Base-by-base conservation (phyloP, 2,797 vertebrate genomes). In the Poecilia velifera region DNA sequence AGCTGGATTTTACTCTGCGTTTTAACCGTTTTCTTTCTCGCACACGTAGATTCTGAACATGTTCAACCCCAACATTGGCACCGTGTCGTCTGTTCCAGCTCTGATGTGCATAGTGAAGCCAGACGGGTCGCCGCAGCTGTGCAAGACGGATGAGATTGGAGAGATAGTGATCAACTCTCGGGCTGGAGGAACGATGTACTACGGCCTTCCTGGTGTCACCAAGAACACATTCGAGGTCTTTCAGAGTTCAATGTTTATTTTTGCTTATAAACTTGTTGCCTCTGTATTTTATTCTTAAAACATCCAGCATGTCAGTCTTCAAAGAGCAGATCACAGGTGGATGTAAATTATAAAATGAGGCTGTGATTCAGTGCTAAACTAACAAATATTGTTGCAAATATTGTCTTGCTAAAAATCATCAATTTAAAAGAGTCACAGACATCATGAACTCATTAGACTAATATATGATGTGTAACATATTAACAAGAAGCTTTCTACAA, bases 101-200 rank as follows among this genome's bases (percentile, higher is more conserved):
- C 95, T 98, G 85, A 98, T 99, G 97, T 99, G 98, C 79, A 98
- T 98, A 2, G 97, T 99, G 83, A 99, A 97, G 74, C 97, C 97
- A 0, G 98, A 99, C 0, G 98, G 97, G 4, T 87, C 96, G 0
- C 97, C 98, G 22, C 98, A 98, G 89, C 96, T 99, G 86, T 99
- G 98, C 88, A 99, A 97, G 93, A 98, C 97, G 0, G 98, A 99
- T 6, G 98, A 99, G 93, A 99, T 99, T 9, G 98, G 98, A 34
- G 98, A 99, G 78, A 99, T 99, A 82, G 97, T 97, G 74, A 96
- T 99, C 71, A 98, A 97, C 94, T 98, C 97, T 72, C 96, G 96
- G 80, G 97, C 97, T 0, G 97, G 97, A 80, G 98, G 98, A 74
- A 98, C 98, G 90, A 97, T 97, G 96, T 99, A 99, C 92, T 99